A percentile compares a stretch with the other conserved stretches of the same genome.
Conservation (phyloP, 2,888 invertebrate species). For the Trichogramma dendrolimi region DNA sequence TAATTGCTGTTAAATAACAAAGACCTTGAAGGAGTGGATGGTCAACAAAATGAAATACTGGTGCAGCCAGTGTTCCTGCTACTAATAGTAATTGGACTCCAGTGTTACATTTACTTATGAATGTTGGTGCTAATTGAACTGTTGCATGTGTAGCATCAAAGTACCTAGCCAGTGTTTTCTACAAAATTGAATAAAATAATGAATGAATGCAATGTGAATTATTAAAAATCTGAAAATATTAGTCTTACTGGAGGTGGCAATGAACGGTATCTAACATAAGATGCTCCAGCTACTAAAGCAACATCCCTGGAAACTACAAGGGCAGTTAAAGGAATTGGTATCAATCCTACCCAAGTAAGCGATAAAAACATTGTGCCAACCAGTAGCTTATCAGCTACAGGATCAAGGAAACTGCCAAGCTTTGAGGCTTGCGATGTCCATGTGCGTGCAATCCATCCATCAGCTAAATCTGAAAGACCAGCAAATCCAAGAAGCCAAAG, state of each 20-base stretch:
- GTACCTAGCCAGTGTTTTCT: slow-evolving; percentile 82
- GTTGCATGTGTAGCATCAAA: slow-evolving; percentile 91
- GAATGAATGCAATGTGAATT: not conserved
- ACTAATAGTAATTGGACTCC: slow-evolving; percentile 82
- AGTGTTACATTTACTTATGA: slow-evolving; percentile 93
- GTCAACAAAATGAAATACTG: slow-evolving; percentile 81
- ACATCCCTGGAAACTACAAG: slow-evolving; percentile 82
- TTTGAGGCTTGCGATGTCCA: slow-evolving; percentile 88
- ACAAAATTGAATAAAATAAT: slow-evolving; percentile 42
- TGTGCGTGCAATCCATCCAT: slow-evolving; percentile 94
- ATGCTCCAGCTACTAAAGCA: slow-evolving; percentile 75
- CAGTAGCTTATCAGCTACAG: slow-evolving; percentile 93
- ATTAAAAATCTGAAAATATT: slow-evolving; percentile 10
- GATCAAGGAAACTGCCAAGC: slow-evolving; percentile 92
- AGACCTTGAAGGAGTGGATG: slow-evolving; percentile 74
- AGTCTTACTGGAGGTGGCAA: slow-evolving; percentile 80
- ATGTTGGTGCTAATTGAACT: slow-evolving; percentile 87
- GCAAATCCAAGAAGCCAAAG: slow-evolving; percentile 79
- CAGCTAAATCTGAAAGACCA: slow-evolving; percentile 89
- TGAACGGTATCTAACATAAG: slow-evolving; percentile 85
- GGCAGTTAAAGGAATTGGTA: slow-evolving; percentile 76
- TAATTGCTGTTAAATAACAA: slow-evolving; percentile 80
- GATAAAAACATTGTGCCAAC: slow-evolving; percentile 85
- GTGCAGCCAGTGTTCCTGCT: slow-evolving; percentile 83
- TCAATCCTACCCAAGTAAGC: slow-evolving; percentile 77